Evolutionary conservation across 2,888 invertebrate genomes (phyloP).

Genomic region (Orthosia gothica): DNA sequence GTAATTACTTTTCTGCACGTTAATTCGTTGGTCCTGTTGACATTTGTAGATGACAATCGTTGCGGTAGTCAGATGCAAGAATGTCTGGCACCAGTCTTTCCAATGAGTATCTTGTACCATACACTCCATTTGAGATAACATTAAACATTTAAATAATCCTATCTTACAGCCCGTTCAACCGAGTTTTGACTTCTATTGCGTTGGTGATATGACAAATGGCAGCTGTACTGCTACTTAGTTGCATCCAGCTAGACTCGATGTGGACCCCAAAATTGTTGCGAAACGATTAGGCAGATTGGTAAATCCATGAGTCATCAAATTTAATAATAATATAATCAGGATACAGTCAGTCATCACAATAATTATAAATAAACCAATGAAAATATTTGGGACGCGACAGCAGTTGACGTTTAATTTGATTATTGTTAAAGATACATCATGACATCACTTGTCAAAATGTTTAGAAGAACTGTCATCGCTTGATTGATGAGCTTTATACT

Average conservation of each 20-base stretch:
- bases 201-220: no score
- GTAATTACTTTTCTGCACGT: no score
- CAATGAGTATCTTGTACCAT: neutral
- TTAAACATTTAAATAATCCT: no score
- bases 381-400: slow-evolving; percentile 28
- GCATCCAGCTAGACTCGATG: no score
- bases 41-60: neutral
- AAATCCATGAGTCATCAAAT: slow-evolving; percentile 11
- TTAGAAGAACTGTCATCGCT: slow-evolving; percentile 20
- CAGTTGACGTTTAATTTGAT: slow-evolving; percentile 34
- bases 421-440: slow-evolving; percentile 31
- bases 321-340: slow-evolving; percentile 11
- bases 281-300: neutral
- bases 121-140: no score
- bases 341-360: slow-evolving; percentile 6
- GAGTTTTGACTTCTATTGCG: no score
- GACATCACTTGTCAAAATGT: slow-evolving; percentile 32
- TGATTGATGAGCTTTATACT: slow-evolving; percentile 16
- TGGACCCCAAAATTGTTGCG: no score
- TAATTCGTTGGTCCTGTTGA: no score
- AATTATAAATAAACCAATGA: slow-evolving; percentile 50
- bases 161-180: no score
- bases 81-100: neutral
- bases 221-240: neutral
- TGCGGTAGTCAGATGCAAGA: neutral